Conservation (phyloP, 2,888 invertebrate species). For the Drosophila rellima region DNA sequence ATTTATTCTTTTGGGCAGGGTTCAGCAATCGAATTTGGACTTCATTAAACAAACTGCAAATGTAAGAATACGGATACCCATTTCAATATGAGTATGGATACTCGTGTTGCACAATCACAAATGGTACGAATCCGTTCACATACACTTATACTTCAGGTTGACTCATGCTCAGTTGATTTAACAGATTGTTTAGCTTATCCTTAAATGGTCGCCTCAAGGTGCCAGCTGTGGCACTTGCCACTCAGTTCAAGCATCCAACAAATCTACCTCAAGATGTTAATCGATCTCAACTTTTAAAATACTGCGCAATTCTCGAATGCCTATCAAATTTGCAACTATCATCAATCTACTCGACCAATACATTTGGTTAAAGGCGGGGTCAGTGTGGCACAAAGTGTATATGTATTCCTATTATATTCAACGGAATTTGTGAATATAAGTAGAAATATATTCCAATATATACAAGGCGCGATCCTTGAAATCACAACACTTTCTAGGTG, state of each 20-base stretch:
- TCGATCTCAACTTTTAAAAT: conserved; percentile 23
- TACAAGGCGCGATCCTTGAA: too few relatives aligned
- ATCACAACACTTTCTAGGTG: too few relatives aligned
- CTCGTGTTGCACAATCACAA: conserved; percentile 50
- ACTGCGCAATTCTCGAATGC: conserved; percentile 39
- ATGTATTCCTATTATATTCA: too few relatives aligned
- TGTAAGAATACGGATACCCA: conserved; percentile 12
- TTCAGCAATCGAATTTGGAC: conserved; percentile 45
- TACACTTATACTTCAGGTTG: conserved; percentile 16
- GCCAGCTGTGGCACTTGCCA: conserved; percentile 48
- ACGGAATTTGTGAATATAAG: too few relatives aligned
- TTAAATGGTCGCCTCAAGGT: conserved; percentile 65
- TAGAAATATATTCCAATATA: too few relatives aligned
- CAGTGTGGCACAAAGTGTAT: not conserved
- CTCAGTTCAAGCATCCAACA: conserved; percentile 21
- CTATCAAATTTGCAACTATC: conserved; percentile 35
- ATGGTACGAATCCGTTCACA: conserved; percentile 24
- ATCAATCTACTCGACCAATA: conserved; percentile 27
- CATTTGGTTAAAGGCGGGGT: conserved; percentile 24
- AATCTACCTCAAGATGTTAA: conserved; percentile 31
- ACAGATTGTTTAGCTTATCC: conserved; percentile 36
- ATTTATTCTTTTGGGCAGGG: conserved; percentile 50
- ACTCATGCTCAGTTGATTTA: conserved; percentile 33
- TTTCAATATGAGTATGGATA: conserved; percentile 8
- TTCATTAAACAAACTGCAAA: conserved; percentile 29